Conservation (phyloP, 2,888 invertebrate species). For the Cheilosia vulpina region DNA sequence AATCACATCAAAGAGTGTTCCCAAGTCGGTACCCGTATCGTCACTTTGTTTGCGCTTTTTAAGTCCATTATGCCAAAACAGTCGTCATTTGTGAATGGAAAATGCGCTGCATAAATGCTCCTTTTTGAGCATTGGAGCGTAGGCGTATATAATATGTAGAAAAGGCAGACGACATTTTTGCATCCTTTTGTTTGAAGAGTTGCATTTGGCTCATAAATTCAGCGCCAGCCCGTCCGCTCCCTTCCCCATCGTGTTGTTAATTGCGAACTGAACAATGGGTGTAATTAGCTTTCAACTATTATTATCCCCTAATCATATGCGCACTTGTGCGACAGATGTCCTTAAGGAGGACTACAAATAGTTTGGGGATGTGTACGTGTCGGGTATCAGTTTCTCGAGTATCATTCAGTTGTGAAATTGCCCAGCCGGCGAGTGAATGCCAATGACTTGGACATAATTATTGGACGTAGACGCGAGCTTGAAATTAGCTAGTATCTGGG, state of each 20-base stretch:
- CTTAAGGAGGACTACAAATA: neutral
- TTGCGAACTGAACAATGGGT: slow-evolving; percentile 31
- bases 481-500: slow-evolving; percentile 16
- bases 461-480: neutral
- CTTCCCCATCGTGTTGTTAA: neutral
- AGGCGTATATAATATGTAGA: neutral
- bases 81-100: neutral
- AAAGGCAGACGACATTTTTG: neutral
- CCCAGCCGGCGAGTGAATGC: slow-evolving; percentile 14
- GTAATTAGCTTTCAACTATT: slow-evolving; percentile 40
- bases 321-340: slow-evolving; percentile 21
- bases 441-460: neutral
- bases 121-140: neutral
- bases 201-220: slow-evolving; percentile 9
- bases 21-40: neutral
- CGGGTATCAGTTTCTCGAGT: slow-evolving; percentile 41
- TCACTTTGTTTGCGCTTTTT: slow-evolving; percentile 42
- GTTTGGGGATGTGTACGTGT: slow-evolving; percentile 33
- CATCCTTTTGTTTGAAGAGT: slow-evolving; percentile 4
- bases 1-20: slow-evolving; percentile 41
- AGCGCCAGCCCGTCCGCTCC: neutral
- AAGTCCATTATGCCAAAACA: slow-evolving; percentile 29
- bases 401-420: slow-evolving; percentile 43
- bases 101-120: neutral
- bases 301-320: slow-evolving; percentile 46